These are phyloP conservation scores for Artemia sp. DNA, from an alignment of 2,888 invertebrate genomes.

Conservation along the genomic window DNA sequence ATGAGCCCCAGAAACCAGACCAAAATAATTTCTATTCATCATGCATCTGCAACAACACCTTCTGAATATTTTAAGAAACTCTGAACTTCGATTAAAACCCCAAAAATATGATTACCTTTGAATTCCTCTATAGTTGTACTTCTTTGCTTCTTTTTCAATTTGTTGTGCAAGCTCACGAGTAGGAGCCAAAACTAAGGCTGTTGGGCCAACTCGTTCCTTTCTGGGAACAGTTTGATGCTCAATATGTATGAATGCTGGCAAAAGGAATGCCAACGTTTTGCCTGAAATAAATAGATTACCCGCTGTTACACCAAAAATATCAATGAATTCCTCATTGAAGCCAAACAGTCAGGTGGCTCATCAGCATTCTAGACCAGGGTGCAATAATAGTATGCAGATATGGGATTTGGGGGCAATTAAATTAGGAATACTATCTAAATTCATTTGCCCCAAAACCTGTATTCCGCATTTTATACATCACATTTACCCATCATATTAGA, in stretches of 20 bases:
- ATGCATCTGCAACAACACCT: too few relatives aligned
- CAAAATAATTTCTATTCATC: too few relatives aligned
- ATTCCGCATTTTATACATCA: too few relatives aligned
- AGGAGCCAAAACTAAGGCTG: conserved; percentile 72
- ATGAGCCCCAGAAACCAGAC: neutral
- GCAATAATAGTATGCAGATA: too few relatives aligned
- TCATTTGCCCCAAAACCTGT: too few relatives aligned
- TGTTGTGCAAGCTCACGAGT: conserved; percentile 83
- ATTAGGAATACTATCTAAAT: neutral
- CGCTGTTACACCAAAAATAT: conserved; percentile 86
- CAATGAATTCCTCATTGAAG: conserved; percentile 57
- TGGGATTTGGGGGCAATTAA: neutral
- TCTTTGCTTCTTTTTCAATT: conserved; percentile 74
- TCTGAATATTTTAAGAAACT: neutral
- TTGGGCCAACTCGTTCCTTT: conserved; percentile 56
- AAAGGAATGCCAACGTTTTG: conserved; percentile 79
- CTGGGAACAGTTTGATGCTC: conserved; percentile 62
- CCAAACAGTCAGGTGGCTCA: too few relatives aligned
- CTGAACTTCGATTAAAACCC: conserved; percentile 22
- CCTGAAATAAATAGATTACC: conserved; percentile 41
- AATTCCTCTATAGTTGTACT: conserved; percentile 72
- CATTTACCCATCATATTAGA: too few relatives aligned
- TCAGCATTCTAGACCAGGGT: too few relatives aligned
- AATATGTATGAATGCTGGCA: conserved; percentile 84
- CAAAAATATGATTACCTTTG: conserved; percentile 43